Percentiles rank a stretch among this genome's conserved stretches.
Conservation (phyloP, 2,797 vertebrate species). For the Labroides dimidiatus region DNA sequence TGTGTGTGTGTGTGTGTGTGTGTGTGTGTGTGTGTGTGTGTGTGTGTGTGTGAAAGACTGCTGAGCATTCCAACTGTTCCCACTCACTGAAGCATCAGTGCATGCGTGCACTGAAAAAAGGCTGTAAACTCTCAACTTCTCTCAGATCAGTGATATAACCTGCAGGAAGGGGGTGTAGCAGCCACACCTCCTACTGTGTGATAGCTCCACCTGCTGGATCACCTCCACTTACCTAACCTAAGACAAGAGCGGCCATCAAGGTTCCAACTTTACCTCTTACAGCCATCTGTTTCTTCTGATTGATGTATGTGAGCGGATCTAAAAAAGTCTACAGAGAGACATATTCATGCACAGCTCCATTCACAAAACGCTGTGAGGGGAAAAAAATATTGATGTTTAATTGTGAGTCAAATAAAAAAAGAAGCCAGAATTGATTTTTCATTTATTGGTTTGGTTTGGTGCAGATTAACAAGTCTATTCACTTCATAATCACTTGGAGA, state of each 20-base stretch:
- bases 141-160: slow-evolving; percentile 68
- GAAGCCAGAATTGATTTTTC: slow-evolving; percentile 78
- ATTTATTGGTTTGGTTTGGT: slow-evolving; percentile 78
- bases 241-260: slow-evolving; percentile 48
- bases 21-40: neutral
- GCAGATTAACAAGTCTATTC: slow-evolving; percentile 75
- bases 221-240: slow-evolving; percentile 50
- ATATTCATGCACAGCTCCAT: slow-evolving; percentile 57
- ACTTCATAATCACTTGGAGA: slow-evolving; percentile 72
- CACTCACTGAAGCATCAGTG: slow-evolving; percentile 56
- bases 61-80: slow-evolving; percentile 63
- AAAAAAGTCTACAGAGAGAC: slow-evolving; percentile 67
- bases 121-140: slow-evolving; percentile 61
- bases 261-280: slow-evolving; percentile 38
- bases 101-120: slow-evolving; percentile 50
- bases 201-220: slow-evolving; percentile 76
- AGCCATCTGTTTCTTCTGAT: slow-evolving; percentile 63
- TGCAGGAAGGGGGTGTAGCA: slow-evolving; percentile 39
- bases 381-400: slow-evolving; percentile 83
- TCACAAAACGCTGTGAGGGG: slow-evolving; percentile 69
- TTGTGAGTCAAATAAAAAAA: slow-evolving; percentile 81
- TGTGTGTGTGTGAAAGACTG: slow-evolving; percentile 19
- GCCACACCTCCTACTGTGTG: slow-evolving; percentile 51
- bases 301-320: slow-evolving; percentile 60
- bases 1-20: neutral